Percentiles rank a stretch among this genome's conserved stretches.
Evolutionary conservation across 2,888 invertebrate species (phyloP).

Genomic region (Spatulosminthurus flaviceps): DNA sequence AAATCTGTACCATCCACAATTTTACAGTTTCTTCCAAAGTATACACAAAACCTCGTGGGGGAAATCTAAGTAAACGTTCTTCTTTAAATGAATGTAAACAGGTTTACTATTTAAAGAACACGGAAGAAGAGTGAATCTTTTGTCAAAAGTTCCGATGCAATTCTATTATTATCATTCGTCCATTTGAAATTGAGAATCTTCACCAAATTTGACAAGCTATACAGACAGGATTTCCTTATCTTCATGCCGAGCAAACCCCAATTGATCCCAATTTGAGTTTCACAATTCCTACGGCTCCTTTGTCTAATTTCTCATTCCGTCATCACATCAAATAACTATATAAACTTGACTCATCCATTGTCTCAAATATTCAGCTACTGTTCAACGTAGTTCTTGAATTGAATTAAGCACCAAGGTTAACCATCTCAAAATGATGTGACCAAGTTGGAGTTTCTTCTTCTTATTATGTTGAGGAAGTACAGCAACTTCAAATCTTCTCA

Average conservation of each 20-base stretch:
- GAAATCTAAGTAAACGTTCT: neutral
- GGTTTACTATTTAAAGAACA: neutral
- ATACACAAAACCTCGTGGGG: neutral
- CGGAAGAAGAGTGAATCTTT: neutral
- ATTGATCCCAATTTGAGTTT: neutral
- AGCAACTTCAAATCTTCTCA: too few species aligned
- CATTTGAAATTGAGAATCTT: too few species aligned
- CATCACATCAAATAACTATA: too few species aligned
- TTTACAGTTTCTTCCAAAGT: neutral
- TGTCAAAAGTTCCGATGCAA: neutral
- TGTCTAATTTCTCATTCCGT: neutral
- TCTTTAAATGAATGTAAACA: neutral
- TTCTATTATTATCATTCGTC: too few species aligned
- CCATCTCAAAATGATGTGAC: too few species aligned
- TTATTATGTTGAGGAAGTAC: neutral
- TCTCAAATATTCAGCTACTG: too few species aligned
- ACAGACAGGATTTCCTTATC: neutral
- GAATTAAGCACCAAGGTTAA: too few species aligned
- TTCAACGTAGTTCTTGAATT: too few species aligned
- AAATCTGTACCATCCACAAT: neutral
- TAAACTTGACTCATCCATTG: too few species aligned
- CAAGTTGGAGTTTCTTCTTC: neutral
- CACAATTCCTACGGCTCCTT: neutral
- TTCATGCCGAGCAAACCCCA: conserved; percentile 24
- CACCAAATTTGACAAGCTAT: too few species aligned